These are phyloP conservation scores for Meandrina meandrites DNA, from an alignment of 92 coral and sea anemone species.

Conservation along the genomic window DNA sequence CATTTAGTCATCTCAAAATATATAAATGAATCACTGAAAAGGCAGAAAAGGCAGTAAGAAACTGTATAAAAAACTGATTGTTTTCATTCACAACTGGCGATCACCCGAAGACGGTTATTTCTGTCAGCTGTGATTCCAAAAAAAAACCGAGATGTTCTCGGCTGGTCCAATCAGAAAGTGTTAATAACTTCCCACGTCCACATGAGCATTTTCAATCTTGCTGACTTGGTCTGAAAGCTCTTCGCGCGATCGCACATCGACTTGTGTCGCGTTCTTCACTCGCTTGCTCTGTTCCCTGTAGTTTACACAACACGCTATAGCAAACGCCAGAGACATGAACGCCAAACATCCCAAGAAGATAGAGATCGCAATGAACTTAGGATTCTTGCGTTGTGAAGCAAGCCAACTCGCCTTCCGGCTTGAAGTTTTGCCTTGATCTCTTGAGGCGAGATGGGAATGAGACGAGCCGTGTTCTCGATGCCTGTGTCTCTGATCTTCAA, in stretches of 20 bases:
- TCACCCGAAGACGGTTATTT: neutral
- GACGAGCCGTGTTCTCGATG: neutral
- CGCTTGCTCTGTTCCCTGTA: neutral
- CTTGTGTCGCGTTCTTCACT: slow-evolving; percentile 23
- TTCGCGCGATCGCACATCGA: slow-evolving; percentile 20
- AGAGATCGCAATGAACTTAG: slow-evolving; percentile 15
- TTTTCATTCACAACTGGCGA: neutral
- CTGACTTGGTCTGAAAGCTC: slow-evolving; percentile 28
- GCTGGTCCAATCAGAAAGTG: neutral
- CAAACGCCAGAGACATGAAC: slow-evolving; percentile 26
- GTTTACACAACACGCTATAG: slow-evolving; percentile 1
- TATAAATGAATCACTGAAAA: neutral
- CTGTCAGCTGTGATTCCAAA: neutral
- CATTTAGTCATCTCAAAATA: neutral
- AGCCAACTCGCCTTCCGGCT: neutral
- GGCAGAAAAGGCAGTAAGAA: neutral
- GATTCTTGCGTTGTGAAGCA: neutral
- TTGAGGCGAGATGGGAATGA: slow-evolving; percentile 7
- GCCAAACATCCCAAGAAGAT: slow-evolving; percentile 27
- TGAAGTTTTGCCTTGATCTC: slow-evolving; percentile 18
- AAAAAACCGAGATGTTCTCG: neutral
- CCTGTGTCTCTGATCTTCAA: neutral
- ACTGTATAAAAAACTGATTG: neutral
- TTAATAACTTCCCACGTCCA: slow-evolving; percentile 28
- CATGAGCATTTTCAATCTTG: slow-evolving; percentile 20